phyloP scores from a whole-genome alignment of 1,140 invertebrate species.

The Oncopodura yosiiana region DNA sequence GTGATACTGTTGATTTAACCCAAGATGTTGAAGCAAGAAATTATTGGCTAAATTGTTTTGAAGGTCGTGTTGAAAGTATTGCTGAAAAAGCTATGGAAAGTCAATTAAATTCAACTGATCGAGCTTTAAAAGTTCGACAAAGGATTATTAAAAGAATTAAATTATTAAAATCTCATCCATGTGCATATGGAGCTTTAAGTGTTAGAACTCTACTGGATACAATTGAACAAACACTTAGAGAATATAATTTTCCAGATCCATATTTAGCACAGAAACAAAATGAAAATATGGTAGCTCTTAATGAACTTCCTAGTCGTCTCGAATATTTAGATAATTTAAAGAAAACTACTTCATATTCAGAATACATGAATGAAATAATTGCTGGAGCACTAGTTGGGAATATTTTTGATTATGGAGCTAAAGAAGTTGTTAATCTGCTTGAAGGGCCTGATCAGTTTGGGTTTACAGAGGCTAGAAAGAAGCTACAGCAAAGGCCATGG shows the following conservation, averaged over 20 bases:
- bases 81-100: conserved; percentile 55
- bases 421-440: conserved; percentile 72
- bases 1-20: conserved; percentile 80
- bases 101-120: conserved; percentile 57
- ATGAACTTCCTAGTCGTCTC: conserved; percentile 45
- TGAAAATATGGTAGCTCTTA: conserved; percentile 57
- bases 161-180: conserved; percentile 65
- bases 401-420: conserved; percentile 95
- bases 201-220: conserved; percentile 81
- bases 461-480: conserved; percentile 65
- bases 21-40: conserved; percentile 72
- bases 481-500: conserved; percentile 74
- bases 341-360: no score
- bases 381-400: conserved; percentile 65
- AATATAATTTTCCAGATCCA: conserved; percentile 86
- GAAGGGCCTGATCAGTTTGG: conserved; percentile 61
- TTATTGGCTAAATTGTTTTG: conserved; percentile 88
- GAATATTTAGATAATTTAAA: conserved; percentile 47
- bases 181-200: conserved; percentile 75
- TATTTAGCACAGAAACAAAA: conserved; percentile 57
- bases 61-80: conserved; percentile 45
- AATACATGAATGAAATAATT: conserved; percentile 49
- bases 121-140: conserved; percentile 70
- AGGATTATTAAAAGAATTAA: conserved; percentile 72
- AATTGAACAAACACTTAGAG: conserved; percentile 79